Percentiles rank a stretch among this genome's conserved stretches.
These are phyloP conservation scores for Erannis defoliaria DNA, from an alignment of 2,888 invertebrate species.

Conservation along the genomic window DNA sequence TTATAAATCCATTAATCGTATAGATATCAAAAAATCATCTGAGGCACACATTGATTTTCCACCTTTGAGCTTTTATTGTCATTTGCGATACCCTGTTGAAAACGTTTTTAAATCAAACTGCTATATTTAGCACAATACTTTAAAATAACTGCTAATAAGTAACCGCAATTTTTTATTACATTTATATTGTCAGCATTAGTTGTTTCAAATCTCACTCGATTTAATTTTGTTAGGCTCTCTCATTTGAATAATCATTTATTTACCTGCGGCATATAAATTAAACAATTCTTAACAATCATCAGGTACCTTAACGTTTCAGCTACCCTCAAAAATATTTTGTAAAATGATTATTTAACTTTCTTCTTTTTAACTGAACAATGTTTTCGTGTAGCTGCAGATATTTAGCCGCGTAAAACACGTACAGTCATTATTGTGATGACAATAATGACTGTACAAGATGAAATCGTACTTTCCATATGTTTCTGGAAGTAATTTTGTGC, in stretches of 20 bases:
- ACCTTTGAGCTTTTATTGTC: constrained; percentile 73
- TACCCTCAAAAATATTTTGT: constrained; percentile 4
- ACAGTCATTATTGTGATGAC: too few relatives aligned
- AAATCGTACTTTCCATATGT: too few relatives aligned
- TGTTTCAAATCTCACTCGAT: too few relatives aligned
- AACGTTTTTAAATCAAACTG: constrained; percentile 6
- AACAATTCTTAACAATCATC: constrained; percentile 5
- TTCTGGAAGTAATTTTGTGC: not conserved
- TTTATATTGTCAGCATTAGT: not conserved
- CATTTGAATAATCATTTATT: not conserved
- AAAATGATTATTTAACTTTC: too few relatives aligned
- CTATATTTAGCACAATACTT: constrained; percentile 3
- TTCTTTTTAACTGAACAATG: too few relatives aligned
- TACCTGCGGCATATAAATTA: not conserved
- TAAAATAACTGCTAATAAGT: constrained; percentile 32
- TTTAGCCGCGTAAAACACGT: too few relatives aligned
- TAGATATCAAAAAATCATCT: constrained; percentile 50
- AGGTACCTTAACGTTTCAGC: constrained; percentile 18
- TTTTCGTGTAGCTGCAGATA: too few relatives aligned
- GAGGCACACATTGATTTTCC: constrained; percentile 63
- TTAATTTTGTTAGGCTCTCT: not conserved
- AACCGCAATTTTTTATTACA: not conserved
- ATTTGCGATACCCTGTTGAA: constrained; percentile 73
- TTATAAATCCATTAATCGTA: constrained; percentile 50
- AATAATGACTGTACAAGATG: too few relatives aligned